Evolutionary conservation across 2,797 vertebrate species (phyloP), one percentile per base, ranked within the genome.

Genomic region (Ispidina lecontei): DNA sequence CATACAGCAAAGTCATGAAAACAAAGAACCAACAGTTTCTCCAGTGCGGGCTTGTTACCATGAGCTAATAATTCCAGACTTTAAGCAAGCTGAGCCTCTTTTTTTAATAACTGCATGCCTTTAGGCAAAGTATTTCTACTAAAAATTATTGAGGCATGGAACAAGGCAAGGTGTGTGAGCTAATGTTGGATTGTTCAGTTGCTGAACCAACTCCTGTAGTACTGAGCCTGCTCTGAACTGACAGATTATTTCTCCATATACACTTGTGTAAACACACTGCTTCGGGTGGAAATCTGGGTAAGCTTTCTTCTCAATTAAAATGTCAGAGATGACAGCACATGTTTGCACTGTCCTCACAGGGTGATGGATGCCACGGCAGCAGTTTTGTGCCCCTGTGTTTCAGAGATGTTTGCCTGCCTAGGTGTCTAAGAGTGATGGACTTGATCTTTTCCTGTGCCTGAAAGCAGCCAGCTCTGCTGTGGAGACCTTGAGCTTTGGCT

Each of bases 271-370:
- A 98, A 98, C 97, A 98, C 82, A 96, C 94, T 96, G 97, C 96
- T 97, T 97, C 96, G 62, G 92, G 97, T 96, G 86, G 92, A 97
- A 97, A 97, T 96, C 97, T 96, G 77, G 96, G 97, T 97, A 97
- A 97, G 97, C 96, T 97, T 98, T 97, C 97, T 97, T 97, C 98
- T 97, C 98, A 98, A 98, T 98, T 98, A 98, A 98, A 97, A 98
- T 97, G 97, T 98, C 97, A 98, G 91, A 95, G 94, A 96, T 97
- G 97, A 98, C 97, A 97, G 97, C 95, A 96, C 96, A 95, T 97
- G 96, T 97, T 97, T 97, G 97, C 94, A 96, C 94, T 96, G 92
- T 97, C 97, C 94, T 95, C 92, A 77, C 67, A 90, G 86, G 91
- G 96, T 96, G 97, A 97, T 96, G 96, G 96, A 97, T 96, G 97